Evolutionary conservation across 1,140 invertebrate species (phyloP).

Genomic region (Aphis gossypii): DNA sequence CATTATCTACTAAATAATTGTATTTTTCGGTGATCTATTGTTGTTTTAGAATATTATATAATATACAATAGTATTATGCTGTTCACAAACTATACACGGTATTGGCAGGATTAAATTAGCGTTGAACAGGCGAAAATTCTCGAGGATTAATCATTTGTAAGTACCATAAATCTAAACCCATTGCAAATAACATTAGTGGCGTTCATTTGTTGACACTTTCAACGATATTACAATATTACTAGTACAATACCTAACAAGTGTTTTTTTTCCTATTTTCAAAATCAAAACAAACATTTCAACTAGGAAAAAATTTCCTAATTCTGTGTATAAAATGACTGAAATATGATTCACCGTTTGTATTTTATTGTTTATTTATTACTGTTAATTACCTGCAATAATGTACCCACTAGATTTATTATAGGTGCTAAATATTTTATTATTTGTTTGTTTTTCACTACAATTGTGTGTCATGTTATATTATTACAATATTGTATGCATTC

Average conservation of each 20-base stretch:
- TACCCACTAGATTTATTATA: too few relatives aligned
- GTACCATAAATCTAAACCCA: not conserved
- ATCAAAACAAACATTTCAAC: not conserved
- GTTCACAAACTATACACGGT: not conserved
- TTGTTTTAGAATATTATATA: not conserved
- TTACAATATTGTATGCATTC: too few relatives aligned
- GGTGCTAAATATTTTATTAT: too few relatives aligned
- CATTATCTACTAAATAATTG: not conserved
- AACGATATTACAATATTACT: not conserved
- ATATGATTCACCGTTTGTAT: too few relatives aligned
- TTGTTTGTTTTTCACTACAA: too few relatives aligned
- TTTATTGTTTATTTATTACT: too few relatives aligned
- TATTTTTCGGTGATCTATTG: not conserved
- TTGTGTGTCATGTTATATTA: too few relatives aligned
- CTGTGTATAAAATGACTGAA: too few relatives aligned
- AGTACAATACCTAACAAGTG: not conserved
- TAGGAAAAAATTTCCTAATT: not conserved
- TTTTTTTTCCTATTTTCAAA: not conserved
- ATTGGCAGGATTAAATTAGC: not conserved
- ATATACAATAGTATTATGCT: not conserved
- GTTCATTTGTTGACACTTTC: not conserved
- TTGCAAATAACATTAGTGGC: not conserved
- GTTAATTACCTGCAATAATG: too few relatives aligned
- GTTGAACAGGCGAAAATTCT: not conserved
- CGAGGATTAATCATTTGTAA: not conserved